These are phyloP conservation scores for Trichogramma dendrolimi DNA, from an alignment of 2,888 invertebrate species.

Conservation along the genomic window DNA sequence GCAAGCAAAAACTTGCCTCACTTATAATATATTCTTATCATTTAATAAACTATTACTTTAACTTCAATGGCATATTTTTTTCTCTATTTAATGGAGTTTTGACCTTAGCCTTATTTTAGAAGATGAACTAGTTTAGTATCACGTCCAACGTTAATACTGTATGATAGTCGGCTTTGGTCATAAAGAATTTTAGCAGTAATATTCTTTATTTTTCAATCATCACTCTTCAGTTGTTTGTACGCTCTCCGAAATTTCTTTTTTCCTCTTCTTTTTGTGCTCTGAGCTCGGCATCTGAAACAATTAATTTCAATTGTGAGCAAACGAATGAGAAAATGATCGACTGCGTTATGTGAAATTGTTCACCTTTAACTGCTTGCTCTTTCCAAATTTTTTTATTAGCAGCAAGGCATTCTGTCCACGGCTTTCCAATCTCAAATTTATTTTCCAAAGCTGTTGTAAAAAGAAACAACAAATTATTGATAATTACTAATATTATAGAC, in stretches of 20 bases:
- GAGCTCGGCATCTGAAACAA: conserved; percentile 56
- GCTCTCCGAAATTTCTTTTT: conserved; percentile 11
- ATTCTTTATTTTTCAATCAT: conserved; percentile 23
- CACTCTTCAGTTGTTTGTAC: conserved; percentile 33
- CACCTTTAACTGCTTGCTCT: conserved; percentile 73
- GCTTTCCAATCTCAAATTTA: conserved; percentile 68
- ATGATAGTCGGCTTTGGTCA: conserved; percentile 16
- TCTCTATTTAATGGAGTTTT: background rate
- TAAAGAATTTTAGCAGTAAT: conserved; percentile 15
- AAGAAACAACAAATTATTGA: background rate
- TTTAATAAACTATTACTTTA: background rate
- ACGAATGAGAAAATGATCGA: background rate
- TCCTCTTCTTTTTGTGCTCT: conserved; percentile 52
- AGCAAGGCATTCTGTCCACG: conserved; percentile 72
- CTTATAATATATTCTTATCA: background rate
- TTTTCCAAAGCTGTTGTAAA: conserved; percentile 29
- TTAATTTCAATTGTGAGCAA: background rate
- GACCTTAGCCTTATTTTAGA: background rate
- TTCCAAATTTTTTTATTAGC: conserved; percentile 83
- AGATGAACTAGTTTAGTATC: background rate
- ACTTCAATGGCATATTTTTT: background rate
- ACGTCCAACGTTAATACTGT: conserved; percentile 17
- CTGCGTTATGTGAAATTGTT: background rate
- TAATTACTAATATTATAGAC: background rate
- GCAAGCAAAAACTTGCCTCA: background rate